Percentiles rank a stretch among this genome's conserved stretches.
phyloP scores from a whole-genome alignment of 2,888 invertebrate genomes.

The Gari tellinella region DNA sequence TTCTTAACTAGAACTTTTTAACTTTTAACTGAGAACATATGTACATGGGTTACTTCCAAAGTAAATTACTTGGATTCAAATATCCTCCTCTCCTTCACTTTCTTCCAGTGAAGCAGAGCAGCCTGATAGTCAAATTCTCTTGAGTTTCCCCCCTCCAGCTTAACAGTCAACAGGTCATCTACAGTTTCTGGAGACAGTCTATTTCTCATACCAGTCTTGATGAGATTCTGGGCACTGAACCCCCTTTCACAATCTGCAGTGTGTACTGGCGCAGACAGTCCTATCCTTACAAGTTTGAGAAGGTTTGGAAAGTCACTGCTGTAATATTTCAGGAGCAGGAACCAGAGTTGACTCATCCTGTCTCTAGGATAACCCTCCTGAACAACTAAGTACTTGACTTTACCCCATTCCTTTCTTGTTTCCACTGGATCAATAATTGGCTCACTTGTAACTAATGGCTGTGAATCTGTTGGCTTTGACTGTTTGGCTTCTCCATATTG shows the following conservation, averaged over 20 bases:
- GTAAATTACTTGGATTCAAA: not conserved
- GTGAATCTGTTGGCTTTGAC: not conserved
- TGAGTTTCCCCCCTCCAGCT: conserved; percentile 3
- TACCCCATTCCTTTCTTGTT: conserved; percentile 26
- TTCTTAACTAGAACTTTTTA: too few species aligned
- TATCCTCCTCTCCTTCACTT: not conserved
- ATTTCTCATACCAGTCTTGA: conserved; percentile 11
- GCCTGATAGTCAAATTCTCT: not conserved
- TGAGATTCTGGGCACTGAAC: conserved; percentile 24
- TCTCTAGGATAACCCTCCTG: conserved; percentile 10
- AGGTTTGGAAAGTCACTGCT: conserved; percentile 26
- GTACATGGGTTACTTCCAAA: too few species aligned
- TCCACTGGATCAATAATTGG: conserved; percentile 22
- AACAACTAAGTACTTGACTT: not conserved
- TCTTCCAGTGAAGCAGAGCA: not conserved
- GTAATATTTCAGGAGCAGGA: conserved; percentile 2
- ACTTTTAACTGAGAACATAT: too few species aligned
- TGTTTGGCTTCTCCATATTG: conserved; percentile 14
- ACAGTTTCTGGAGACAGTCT: conserved; percentile 22
- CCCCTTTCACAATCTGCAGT: too few species aligned
- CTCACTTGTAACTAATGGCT: conserved; percentile 7
- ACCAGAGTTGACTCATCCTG: conserved; percentile 4
- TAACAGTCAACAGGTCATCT: conserved; percentile 5
- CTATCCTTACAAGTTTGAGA: conserved; percentile 13
- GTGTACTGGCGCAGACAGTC: too few species aligned